Conservation (phyloP, 2,797 vertebrate genomes). For the Ibycter americanus region DNA sequence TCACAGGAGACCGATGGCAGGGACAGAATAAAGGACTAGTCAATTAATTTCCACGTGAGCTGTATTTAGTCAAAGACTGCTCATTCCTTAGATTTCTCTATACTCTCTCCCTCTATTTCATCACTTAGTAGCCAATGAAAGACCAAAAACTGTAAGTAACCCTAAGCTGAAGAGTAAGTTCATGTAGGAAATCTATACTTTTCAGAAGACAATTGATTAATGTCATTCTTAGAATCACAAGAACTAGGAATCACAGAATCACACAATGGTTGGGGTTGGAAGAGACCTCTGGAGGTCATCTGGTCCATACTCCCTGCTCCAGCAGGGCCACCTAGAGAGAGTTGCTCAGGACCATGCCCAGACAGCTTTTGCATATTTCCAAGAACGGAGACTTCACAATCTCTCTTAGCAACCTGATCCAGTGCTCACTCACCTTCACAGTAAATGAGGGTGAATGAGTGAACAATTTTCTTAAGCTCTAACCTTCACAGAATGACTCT, state of each 20-base stretch:
- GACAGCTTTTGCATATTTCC: background rate
- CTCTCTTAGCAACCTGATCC: background rate
- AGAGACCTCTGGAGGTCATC: background rate
- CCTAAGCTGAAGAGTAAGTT: background rate
- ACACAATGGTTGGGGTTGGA: background rate
- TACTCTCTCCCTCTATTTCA: background rate
- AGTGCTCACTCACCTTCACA: background rate
- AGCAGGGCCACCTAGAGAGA: background rate
- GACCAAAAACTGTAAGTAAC: background rate
- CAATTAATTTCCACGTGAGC: background rate
- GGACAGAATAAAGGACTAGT: background rate
- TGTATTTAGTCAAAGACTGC: background rate
- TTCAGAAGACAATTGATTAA: slow-evolving; percentile 2
- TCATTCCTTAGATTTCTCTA: background rate
- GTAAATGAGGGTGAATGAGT: background rate
- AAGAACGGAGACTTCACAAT: background rate
- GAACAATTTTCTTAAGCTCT: background rate
- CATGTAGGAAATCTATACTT: slow-evolving; percentile 24
- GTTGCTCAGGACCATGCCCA: background rate
- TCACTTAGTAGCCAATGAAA: slow-evolving; percentile 24
- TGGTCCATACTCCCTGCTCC: background rate
- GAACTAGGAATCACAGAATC: background rate
- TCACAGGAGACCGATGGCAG: background rate
- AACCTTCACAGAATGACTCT: background rate
- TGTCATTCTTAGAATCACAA: background rate